A percentile compares a stretch with the other conserved stretches of the same genome.
These are phyloP conservation scores for Drosophila pachea DNA, from an alignment of 1,140 invertebrate genomes.

Conservation along the genomic window DNA sequence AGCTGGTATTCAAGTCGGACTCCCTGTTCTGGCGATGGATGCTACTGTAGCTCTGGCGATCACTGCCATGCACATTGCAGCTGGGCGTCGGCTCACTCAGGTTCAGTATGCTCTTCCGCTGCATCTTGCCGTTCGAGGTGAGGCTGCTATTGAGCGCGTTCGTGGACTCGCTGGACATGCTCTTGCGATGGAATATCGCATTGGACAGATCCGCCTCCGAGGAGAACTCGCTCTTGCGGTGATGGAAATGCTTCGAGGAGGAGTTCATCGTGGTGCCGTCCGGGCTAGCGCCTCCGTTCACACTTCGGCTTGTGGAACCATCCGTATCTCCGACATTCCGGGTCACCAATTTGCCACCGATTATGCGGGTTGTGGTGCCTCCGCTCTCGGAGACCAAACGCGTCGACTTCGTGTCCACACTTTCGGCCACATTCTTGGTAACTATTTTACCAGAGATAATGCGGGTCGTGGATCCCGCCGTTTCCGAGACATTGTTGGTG, in stretches of 20 bases:
- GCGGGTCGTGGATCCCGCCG: neutral
- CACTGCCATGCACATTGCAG: constrained; percentile 63
- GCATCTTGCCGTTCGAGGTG: constrained; percentile 87
- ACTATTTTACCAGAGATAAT: neutral
- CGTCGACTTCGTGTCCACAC: too few relatives aligned
- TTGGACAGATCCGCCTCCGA: constrained; percentile 87
- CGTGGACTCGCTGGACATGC: constrained; percentile 66
- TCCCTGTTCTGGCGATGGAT: constrained; percentile 83
- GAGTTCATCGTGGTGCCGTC: constrained; percentile 27
- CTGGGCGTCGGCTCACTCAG: constrained; percentile 83
- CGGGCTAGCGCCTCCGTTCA: constrained; percentile 21
- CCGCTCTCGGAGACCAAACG: neutral
- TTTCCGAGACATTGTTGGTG: constrained; percentile 3
- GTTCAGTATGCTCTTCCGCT: constrained; percentile 88
- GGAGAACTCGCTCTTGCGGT: constrained; percentile 86
- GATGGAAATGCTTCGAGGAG: constrained; percentile 78
- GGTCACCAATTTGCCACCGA: neutral
- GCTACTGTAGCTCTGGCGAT: constrained; percentile 87
- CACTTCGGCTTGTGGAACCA: constrained; percentile 1
- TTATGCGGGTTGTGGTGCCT: neutral
- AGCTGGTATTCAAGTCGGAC: constrained; percentile 64
- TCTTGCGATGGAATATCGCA: constrained; percentile 87
- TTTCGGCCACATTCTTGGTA: neutral
- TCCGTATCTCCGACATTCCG: neutral
- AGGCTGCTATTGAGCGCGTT: constrained; percentile 80